phyloP scores from a whole-genome alignment of 2,888 invertebrate genomes.

The Podabrus alpinus region DNA sequence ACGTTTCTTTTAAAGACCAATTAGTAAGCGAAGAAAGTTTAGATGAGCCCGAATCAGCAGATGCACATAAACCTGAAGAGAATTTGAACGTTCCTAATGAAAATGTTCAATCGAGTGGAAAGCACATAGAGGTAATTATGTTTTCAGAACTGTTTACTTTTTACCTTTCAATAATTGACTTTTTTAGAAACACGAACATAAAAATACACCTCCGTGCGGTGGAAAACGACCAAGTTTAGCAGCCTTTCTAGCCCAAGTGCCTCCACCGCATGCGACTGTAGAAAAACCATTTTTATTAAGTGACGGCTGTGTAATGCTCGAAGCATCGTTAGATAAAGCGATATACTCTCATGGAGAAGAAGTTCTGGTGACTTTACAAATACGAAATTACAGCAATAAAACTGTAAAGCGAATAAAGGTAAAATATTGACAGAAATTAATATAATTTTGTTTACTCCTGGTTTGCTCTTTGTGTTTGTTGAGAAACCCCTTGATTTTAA shows the following conservation, averaged over 20 bases:
- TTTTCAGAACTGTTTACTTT: neutral
- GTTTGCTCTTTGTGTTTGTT: neutral
- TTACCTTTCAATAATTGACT: neutral
- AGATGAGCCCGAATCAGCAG: constrained; percentile 15
- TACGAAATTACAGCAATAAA: constrained; percentile 82
- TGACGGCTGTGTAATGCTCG: constrained; percentile 79
- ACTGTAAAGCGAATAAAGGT: constrained; percentile 85
- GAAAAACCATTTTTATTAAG: constrained; percentile 86
- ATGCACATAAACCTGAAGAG: constrained; percentile 11
- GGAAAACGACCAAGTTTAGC: constrained; percentile 48
- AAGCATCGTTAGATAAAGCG: constrained; percentile 80
- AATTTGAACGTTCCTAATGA: neutral
- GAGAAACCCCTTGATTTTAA: neutral
- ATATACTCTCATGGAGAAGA: constrained; percentile 84
- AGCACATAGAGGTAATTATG: neutral
- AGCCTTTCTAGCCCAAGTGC: constrained; percentile 52
- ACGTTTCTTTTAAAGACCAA: constrained; percentile 40
- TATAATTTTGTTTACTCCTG: neutral
- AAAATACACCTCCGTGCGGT: constrained; percentile 39
- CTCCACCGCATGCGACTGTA: constrained; percentile 71
- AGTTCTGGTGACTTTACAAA: constrained; percentile 72
- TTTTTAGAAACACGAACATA: neutral
- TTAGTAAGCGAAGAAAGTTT: constrained; percentile 46
- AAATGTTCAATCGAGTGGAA: constrained; percentile 35
- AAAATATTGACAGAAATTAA: constrained; percentile 26